Percentiles rank a stretch among this genome's conserved stretches.
These are phyloP conservation scores for Nasonovia ribisnigri DNA, from an alignment of 2,888 invertebrate species.

Conservation along the genomic window DNA sequence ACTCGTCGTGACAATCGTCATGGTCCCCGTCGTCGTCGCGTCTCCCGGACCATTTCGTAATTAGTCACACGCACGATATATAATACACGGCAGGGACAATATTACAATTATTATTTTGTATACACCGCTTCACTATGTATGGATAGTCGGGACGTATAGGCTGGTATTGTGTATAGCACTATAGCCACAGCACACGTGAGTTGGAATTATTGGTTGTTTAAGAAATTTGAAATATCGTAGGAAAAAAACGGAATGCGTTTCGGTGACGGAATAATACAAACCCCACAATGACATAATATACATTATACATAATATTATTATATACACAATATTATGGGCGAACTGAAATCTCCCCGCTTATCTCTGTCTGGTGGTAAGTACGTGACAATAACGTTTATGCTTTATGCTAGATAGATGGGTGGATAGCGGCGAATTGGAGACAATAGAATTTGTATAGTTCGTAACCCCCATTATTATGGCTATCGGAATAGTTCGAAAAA, in stretches of 20 bases:
- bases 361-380: neutral
- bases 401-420: neutral
- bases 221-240: neutral
- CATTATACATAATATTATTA: neutral
- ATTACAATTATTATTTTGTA: constrained; percentile 7
- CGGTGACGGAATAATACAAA: neutral
- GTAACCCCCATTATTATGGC: neutral
- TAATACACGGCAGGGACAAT: neutral
- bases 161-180: neutral
- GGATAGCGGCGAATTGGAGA: neutral
- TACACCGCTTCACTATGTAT: neutral
- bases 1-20: constrained; percentile 34
- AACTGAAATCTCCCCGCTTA: neutral
- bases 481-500: neutral
- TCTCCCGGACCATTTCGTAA: neutral
- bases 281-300: neutral
- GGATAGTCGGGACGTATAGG: neutral
- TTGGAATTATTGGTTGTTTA: neutral
- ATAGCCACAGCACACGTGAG: neutral
- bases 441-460: neutral
- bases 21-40: neutral
- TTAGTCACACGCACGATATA: neutral
- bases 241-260: neutral
- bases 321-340: neutral
- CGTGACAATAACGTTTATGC: neutral